Evolutionary conservation across 2,113 vertebrate genomes (phyloP).

Genomic region (Epinephelus cyanopodus): DNA sequence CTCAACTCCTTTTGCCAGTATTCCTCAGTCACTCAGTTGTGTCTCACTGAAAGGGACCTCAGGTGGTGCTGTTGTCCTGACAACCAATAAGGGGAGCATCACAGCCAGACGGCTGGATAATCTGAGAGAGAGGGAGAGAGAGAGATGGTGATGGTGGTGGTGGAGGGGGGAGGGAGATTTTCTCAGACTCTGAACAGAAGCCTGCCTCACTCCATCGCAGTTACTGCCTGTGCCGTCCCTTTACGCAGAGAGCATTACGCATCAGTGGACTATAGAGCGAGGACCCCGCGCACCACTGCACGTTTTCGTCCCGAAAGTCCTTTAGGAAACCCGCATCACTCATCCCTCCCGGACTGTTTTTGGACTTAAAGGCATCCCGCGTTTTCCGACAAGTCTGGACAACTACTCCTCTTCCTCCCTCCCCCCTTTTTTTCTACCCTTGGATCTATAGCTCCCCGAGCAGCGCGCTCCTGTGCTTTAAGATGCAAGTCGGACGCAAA

Average conservation of each 20-base stretch:
- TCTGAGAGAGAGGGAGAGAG: constrained; percentile 47
- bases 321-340: background rate
- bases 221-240: constrained; percentile 62
- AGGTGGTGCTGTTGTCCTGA: constrained; percentile 90
- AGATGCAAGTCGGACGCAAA: constrained; percentile 92
- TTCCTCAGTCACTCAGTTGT: constrained; percentile 48
- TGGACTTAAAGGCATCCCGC: constrained; percentile 60
- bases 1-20: background rate
- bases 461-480: constrained; percentile 58
- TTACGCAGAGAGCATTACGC: constrained; percentile 77
- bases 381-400: constrained; percentile 67
- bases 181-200: constrained; percentile 69
- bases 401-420: constrained; percentile 45
- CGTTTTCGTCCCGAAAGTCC: constrained; percentile 29
- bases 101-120: constrained; percentile 79
- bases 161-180: constrained; percentile 42
- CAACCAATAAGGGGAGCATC: constrained; percentile 85
- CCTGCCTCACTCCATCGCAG: constrained; percentile 65
- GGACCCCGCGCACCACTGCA: constrained; percentile 7
- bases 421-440: constrained; percentile 18
- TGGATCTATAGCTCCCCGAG: constrained; percentile 75
- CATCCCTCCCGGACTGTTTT: constrained; percentile 51
- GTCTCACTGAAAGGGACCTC: constrained; percentile 83
- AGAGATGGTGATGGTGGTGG: constrained; percentile 17
- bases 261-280: constrained; percentile 61